Base-by-base conservation (phyloP, 2,797 vertebrate genomes). In the Sphaeramia orbicularis region DNA sequence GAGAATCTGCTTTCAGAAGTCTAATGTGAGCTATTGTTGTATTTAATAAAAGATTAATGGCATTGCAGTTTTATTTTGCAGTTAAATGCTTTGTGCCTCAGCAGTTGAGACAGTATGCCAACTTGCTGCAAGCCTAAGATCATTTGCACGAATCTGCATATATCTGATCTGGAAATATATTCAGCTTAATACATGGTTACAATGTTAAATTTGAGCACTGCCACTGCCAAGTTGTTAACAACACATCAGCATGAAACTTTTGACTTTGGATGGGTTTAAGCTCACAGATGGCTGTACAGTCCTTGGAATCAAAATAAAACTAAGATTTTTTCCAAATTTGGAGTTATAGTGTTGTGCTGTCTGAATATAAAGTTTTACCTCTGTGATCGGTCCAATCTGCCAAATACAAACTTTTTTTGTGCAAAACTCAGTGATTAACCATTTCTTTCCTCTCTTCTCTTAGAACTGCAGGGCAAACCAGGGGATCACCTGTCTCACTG, bases 381-480 rank as follows among this genome's bases (percentile, higher is more conserved):
- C 32, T 64, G 21, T 37, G 21, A 15, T 60, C 14, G 21, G 9
- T 35, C 12, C 21, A 27, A 15, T 18, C 13, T 21, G 5, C 15
- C 11, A 19, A 10, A 37, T 41, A 30, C 3, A 45, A 47, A 24
- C n/a, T 14, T 45, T 1, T 49, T 36, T 6, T 40, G 10, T 14
- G 43, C 43, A 55, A 49, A 77, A 42, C 35, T 13, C 38, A 14
- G 2, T 69, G 38, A 79, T 66, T 40, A 37, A 64, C 86, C 53
- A 12, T 49, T 54, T 57, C 63, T 2, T 2, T 59, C 30, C 49
- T 70, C 3, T 81, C 84, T 91, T 78, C 90, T 76, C 87, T 74
- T 75, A 99, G 97, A 95, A 87, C 94, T 95, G 94, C 96, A 96
- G 93, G 95, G 94, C 93, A 93, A 96, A 94, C 95, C 95, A 93